Base-by-base conservation (phyloP, 2,888 invertebrate species). In the Blomia tropicalis region DNA sequence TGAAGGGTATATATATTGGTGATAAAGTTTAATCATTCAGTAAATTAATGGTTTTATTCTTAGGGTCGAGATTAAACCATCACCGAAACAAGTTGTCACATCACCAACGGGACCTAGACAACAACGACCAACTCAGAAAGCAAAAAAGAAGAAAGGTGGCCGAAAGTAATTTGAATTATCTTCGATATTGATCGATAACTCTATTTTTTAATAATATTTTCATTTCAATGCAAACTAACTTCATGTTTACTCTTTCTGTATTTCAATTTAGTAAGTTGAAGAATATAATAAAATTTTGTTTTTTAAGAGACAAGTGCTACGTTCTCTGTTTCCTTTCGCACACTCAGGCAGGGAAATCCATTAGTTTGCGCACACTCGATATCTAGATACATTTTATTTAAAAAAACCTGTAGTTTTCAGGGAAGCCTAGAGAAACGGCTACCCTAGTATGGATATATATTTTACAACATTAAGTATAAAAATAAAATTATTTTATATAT, bases 61-160 rank as follows among this genome's bases (percentile, higher is more conserved):
- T 43, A 43, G 43, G 19, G n/a, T 47, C n/a, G 59, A 60, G 11
- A 43, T 53, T n/a, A 63, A 63, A 36, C 36, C 59, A 17, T 47
- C 63, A 22, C 51, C 63, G 1, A 44, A 43, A 7, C 41, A 47
- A 11, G 19, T 43, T 17, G 30, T 44, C 5, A 31, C 7, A 17
- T 63, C 63, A 19, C 63, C 63, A 53, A 25, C 25, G 23, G 63
- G 63, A 30, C 63, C 63, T 11, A 32, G 63, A 43, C 63, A 63
- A 60, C 63, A 63, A 14, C 59, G 63, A 19, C 63, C 63, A n/a
- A 60, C 63, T 1, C 53, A 53, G 22, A 59, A 63, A 43, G 53
- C 44, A 30, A 63, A 63, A 27, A 63, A 63, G 54, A 63, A 60
- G 14, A 62, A 25, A 19, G 43, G 4, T 36, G 44, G 47, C 27